Base-by-base conservation (phyloP, 2,888 invertebrate genomes). In the Criorhina ranunculi region DNA sequence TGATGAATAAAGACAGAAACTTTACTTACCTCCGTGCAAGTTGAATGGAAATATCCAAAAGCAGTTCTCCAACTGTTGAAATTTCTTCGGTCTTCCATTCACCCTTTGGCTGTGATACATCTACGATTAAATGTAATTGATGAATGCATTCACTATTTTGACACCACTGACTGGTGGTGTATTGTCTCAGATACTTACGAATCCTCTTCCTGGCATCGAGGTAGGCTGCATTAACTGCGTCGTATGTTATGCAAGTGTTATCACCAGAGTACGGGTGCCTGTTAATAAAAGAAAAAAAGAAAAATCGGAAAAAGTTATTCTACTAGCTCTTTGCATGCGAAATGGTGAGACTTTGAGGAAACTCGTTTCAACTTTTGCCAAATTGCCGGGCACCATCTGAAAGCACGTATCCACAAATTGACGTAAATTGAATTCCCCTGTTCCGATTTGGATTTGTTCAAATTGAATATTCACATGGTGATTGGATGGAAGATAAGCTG, bases 171-270 rank as follows among this genome's bases (percentile, higher is more conserved):
- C 17, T 29, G 19, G n/a, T n/a, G n/a, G n/a, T 15, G 53, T 44
- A 75, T 35, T 55, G 35, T 40, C 12, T 44, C 55, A 60, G n/a
- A 11, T 87, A 95, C 96, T 96, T 93, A 97, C 97, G 94, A 89
- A 97, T 96, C 92, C 97, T 94, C 91, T 96, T 96, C 89, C 97
- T 94, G 60, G 97, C 97, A 90, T 97, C 96, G 87, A 96, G 92
- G 92, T 97, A 97, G 51, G 97, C 97, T 88, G 96, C 95, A 93
- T 97, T 97, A 81, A 97, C 94, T 64, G 97, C 96, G 89, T 97
- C 97, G 91, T 96, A 97, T 5, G 97, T 97, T 90, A 97, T 97
- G 92, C 97, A 98, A 81, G 95, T 95, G 86, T 95, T 94, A 62
- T 95, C 94, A 57, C 94, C 95, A 88, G 94, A 95, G 89, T 90